Conservation (phyloP, 2,888 invertebrate genomes). For the Agonopterix heracliana region DNA sequence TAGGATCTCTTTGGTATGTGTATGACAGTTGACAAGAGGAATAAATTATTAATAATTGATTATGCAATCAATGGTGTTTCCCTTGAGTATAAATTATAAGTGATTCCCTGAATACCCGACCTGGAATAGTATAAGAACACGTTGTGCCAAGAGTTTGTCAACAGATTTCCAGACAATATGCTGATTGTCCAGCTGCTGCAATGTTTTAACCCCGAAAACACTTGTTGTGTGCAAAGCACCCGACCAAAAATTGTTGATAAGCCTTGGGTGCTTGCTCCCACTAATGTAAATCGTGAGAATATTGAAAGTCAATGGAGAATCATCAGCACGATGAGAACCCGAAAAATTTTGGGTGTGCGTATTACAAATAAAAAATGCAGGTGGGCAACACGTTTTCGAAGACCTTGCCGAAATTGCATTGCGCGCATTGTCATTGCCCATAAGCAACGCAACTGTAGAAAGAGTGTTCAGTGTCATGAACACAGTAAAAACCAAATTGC, state of each 20-base stretch:
- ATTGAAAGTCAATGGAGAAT: background rate
- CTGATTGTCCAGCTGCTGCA: background rate
- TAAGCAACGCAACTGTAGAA: background rate
- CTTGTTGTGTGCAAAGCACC: background rate
- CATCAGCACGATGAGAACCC: background rate
- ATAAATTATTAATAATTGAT: too few species aligned
- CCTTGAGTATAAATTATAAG: too few species aligned
- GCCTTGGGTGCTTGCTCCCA: background rate
- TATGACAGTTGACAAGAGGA: too few species aligned
- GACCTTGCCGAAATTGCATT: background rate
- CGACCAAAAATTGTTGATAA: background rate
- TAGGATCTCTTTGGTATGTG: too few species aligned
- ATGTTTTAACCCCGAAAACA: background rate
- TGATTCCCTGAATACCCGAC: too few species aligned
- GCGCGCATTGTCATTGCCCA: background rate
- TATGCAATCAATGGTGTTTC: too few species aligned
- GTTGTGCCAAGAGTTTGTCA: background rate
- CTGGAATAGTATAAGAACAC: too few species aligned
- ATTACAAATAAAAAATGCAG: background rate
- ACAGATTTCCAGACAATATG: background rate
- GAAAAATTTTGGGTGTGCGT: background rate
- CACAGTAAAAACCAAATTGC: background rate
- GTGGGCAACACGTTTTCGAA: background rate
- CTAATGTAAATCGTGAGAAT: background rate
- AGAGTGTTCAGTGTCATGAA: background rate